A percentile compares a stretch with the other conserved stretches of the same genome.
Evolutionary conservation across 2,888 invertebrate species (phyloP).

Genomic region (Acronicta aceris): DNA sequence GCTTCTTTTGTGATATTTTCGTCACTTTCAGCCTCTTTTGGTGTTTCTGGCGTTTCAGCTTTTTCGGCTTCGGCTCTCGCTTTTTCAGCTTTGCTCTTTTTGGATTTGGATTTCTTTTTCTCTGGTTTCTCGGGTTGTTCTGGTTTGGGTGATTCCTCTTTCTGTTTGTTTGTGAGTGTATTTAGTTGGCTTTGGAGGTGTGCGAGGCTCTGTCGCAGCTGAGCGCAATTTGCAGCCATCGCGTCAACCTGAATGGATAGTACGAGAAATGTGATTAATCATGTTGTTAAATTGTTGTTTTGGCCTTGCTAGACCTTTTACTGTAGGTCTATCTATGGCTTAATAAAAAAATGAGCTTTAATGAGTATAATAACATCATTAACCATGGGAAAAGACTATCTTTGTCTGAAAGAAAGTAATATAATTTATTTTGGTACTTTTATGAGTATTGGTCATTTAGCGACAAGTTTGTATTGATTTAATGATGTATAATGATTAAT

Average conservation of each 20-base stretch:
- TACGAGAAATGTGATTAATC: background rate
- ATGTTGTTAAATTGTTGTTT: background rate
- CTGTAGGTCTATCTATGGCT: too few species aligned
- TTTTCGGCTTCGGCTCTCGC: slow-evolving; percentile 63
- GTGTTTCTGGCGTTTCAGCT: slow-evolving; percentile 26
- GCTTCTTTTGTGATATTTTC: slow-evolving; percentile 48
- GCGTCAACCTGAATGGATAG: slow-evolving; percentile 84
- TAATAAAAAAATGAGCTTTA: too few species aligned
- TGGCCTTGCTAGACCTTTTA: too few species aligned
- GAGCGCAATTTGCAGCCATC: slow-evolving; percentile 90
- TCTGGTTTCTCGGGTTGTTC: slow-evolving; percentile 68
- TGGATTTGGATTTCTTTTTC: slow-evolving; percentile 80
- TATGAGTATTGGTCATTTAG: too few species aligned
- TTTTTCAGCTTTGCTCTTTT: slow-evolving; percentile 74
- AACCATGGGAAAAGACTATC: too few species aligned
- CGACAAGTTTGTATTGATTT: too few species aligned
- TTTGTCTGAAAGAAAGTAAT: too few species aligned
- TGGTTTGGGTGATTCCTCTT: slow-evolving; percentile 74
- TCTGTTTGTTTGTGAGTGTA: slow-evolving; percentile 76
- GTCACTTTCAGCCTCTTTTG: slow-evolving; percentile 58
- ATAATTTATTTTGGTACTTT: too few species aligned
- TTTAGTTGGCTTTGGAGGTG: slow-evolving; percentile 89
- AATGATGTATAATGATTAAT: too few species aligned
- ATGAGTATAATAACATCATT: too few species aligned
- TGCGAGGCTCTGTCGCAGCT: slow-evolving; percentile 89